These are phyloP conservation scores for Dendrolimus pini DNA, from an alignment of 2,888 invertebrate species.

Conservation along the genomic window DNA sequence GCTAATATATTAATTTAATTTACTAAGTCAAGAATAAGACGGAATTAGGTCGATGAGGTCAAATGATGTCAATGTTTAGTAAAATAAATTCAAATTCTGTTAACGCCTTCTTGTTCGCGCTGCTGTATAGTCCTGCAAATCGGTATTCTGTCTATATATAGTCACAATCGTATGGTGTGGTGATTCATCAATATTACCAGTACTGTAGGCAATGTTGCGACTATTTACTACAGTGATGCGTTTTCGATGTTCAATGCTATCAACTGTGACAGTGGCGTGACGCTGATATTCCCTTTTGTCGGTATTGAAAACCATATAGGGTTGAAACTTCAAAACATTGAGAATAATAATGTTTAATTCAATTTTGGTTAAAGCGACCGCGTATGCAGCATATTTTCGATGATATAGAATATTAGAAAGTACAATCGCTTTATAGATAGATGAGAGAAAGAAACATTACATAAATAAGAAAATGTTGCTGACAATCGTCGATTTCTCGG, in stretches of 20 bases:
- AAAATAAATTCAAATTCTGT: neutral
- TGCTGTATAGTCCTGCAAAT: neutral
- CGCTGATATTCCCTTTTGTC: constrained; percentile 6
- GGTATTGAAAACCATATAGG: constrained; percentile 6
- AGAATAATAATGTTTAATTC: too few species aligned
- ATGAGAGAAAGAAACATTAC: too few species aligned
- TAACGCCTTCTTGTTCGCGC: constrained; percentile 1
- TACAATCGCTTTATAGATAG: too few species aligned
- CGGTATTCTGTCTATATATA: constrained; percentile 15
- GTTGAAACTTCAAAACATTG: constrained; percentile 1
- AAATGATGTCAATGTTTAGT: too few species aligned
- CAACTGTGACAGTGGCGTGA: constrained; percentile 10
- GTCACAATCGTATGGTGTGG: constrained; percentile 8
- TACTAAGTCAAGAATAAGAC: too few species aligned
- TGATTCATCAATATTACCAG: constrained; percentile 26
- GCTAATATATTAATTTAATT: too few species aligned
- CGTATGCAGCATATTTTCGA: too few species aligned
- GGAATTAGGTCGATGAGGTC: too few species aligned
- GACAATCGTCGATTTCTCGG: too few species aligned
- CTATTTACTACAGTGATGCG: constrained; percentile 23
- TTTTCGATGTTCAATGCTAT: constrained; percentile 34
- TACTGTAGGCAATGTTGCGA: constrained; percentile 23
- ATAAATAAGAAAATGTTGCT: too few species aligned
- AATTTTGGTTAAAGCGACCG: too few species aligned
- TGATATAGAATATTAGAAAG: too few species aligned